Conservation (phyloP, 2,797 vertebrate genomes). For the Rhincodon typus region DNA sequence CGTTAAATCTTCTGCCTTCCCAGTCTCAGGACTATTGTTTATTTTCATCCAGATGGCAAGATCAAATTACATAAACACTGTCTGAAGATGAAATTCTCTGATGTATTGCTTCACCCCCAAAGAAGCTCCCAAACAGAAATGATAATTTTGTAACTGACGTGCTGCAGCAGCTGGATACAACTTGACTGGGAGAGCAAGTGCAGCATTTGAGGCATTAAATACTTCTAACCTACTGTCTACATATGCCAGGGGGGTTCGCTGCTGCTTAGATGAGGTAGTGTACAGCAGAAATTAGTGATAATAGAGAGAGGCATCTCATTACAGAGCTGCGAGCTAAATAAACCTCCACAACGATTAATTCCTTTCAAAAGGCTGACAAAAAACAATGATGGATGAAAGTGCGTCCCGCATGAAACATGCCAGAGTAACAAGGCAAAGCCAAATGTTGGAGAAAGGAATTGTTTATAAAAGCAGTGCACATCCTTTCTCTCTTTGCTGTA, state of each 20-base stretch:
- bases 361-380: conserved; percentile 2
- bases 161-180: conserved; percentile 69
- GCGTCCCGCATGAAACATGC: not conserved
- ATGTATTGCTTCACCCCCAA: conserved; percentile 60
- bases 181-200: conserved; percentile 52
- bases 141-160: conserved; percentile 72
- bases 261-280: not conserved
- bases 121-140: conserved; percentile 64
- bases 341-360: not conserved
- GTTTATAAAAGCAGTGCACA: not conserved
- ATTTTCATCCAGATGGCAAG: conserved; percentile 79
- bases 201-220: conserved; percentile 60
- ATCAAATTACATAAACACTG: conserved; percentile 80
- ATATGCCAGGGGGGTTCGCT: not conserved
- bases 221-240: conserved; percentile 50
- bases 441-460: not conserved
- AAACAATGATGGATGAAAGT: conserved; percentile 24
- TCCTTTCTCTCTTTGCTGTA: not conserved
- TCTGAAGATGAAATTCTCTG: conserved; percentile 73
- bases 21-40: conserved; percentile 55
- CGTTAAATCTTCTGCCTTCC: not conserved
- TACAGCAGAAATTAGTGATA: conserved; percentile 18
- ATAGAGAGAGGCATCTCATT: conserved; percentile 27
- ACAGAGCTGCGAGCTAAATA: not conserved
- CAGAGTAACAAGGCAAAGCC: not conserved